phyloP scores from a whole-genome alignment of 2,888 invertebrate genomes.

The Cephus spinipes region DNA sequence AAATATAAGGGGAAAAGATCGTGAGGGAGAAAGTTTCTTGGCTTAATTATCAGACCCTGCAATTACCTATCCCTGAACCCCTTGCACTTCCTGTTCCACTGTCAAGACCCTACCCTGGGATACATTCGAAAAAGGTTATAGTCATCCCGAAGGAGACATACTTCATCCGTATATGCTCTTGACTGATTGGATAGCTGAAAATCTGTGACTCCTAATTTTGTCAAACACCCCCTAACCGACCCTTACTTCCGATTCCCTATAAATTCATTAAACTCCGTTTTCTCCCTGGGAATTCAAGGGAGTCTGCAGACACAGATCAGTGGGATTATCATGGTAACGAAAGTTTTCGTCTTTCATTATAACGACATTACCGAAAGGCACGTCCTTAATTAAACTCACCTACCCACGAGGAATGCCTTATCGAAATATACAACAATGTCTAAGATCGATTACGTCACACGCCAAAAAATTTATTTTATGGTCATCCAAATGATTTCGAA shows the following conservation, averaged over 20 bases:
- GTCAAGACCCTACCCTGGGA: conserved; percentile 4
- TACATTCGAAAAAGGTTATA: conserved; percentile 24
- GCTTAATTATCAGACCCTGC: conserved; percentile 53
- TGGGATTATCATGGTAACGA: background rate
- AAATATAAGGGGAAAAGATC: conserved; percentile 9
- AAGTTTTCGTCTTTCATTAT: background rate
- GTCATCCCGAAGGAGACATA: conserved; percentile 20
- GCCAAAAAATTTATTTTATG: background rate
- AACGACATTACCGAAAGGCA: background rate
- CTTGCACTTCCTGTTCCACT: conserved; percentile 1
- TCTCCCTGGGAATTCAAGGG: background rate
- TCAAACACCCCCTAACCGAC: background rate
- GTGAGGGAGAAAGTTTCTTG: conserved; percentile 38
- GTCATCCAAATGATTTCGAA: background rate
- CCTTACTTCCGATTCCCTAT: background rate
- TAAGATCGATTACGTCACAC: background rate
- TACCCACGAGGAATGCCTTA: background rate
- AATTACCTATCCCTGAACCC: conserved; percentile 40
- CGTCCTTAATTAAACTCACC: background rate
- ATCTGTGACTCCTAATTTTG: background rate
- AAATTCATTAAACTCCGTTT: background rate
- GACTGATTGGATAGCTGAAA: background rate
- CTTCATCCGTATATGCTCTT: background rate
- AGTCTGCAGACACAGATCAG: background rate
- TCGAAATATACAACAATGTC: background rate